Base-by-base conservation (phyloP, 2,888 invertebrate genomes). In the Eutolmus rufibarbis region DNA sequence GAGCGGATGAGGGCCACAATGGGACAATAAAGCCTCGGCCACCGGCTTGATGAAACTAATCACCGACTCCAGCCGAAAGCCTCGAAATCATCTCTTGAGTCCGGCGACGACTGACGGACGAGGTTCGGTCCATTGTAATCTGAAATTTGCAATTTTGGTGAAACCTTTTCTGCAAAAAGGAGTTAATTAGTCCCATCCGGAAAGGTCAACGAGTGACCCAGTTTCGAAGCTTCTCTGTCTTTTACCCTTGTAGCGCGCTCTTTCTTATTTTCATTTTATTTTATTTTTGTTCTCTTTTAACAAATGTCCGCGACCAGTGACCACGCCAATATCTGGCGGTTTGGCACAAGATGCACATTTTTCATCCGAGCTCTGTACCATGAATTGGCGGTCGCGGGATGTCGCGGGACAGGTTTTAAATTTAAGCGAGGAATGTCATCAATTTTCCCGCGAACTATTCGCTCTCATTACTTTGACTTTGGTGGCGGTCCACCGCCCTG, bases 381-480 rank as follows among this genome's bases (percentile, higher is more conserved):
- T 66, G 66, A 66, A 66, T 14, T 3, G 12, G 66, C 76, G 40
- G 76, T 40, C 31, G 19, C 28, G n/a, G 40, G 40, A 16, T 76
- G 37, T n/a, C n/a, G 43, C 12, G 76, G 66, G 66, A 28, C 28
- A 28, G 28, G 66, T 66, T 66, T 66, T 66, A 76, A 37, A 76
- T 40, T 76, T 40, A 76, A 76, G 76, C 34, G 76, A 37, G 76
- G 76, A 76, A 76, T 76, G 76, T 40, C 40, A 76, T 4, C 76
- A 76, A 37, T 76, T 40, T 76, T n/a, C 76, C 16, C 37, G 40
- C 40, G n/a, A 16, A 19, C 37, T 19, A 40, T 19, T 40, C 76
- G 76, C 76, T 40, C 76, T 76, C 76, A 76, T 76, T 76, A 76
- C 76, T 76, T 76, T 76, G 76, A 76, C 76, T 76, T 76, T 76